Evolutionary conservation across 2,113 vertebrate genomes (phyloP).

Genomic region (Nematolebias whitei): DNA sequence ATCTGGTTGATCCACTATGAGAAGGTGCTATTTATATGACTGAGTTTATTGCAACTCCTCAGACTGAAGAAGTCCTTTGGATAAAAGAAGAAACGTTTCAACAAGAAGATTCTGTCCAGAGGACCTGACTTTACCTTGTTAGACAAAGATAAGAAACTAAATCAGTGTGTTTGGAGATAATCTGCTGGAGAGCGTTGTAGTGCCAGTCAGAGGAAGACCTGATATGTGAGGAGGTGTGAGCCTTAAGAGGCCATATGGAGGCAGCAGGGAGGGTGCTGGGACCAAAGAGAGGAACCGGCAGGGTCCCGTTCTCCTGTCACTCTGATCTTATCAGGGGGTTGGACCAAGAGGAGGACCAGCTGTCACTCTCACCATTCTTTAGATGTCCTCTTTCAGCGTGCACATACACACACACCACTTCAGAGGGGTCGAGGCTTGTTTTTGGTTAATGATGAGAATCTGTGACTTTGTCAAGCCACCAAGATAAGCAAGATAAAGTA

Average conservation of each 20-base stretch:
- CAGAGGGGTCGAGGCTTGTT: slow-evolving; percentile 55
- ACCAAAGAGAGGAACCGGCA: slow-evolving; percentile 63
- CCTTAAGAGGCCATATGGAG: slow-evolving; percentile 70
- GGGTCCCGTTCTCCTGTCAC: slow-evolving; percentile 63
- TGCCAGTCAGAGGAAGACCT: slow-evolving; percentile 18
- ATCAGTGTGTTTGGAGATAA: too few relatives aligned
- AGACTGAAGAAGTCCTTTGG: too few relatives aligned
- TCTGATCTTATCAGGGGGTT: slow-evolving; percentile 80
- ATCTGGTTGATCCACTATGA: too few relatives aligned
- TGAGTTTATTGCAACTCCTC: too few relatives aligned
- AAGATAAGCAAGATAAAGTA: slow-evolving; percentile 47
- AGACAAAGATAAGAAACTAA: background rate
- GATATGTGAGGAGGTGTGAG: slow-evolving; percentile 34
- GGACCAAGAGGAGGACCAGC: slow-evolving; percentile 77
- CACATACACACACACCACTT: slow-evolving; percentile 46
- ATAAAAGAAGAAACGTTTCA: too few relatives aligned
- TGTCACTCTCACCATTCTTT: slow-evolving; percentile 73
- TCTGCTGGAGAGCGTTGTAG: too few relatives aligned
- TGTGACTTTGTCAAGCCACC: slow-evolving; percentile 50
- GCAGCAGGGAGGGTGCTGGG: too few relatives aligned
- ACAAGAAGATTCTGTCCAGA: too few relatives aligned
- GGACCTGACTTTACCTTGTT: too few relatives aligned
- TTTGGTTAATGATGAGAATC: slow-evolving; percentile 54
- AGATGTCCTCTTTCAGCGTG: slow-evolving; percentile 60
- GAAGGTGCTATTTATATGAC: too few relatives aligned